Evolutionary conservation across 2,113 vertebrate species (phyloP), one percentile per base, ranked within the genome.

Genomic region (Lucifuga dentata): DNA sequence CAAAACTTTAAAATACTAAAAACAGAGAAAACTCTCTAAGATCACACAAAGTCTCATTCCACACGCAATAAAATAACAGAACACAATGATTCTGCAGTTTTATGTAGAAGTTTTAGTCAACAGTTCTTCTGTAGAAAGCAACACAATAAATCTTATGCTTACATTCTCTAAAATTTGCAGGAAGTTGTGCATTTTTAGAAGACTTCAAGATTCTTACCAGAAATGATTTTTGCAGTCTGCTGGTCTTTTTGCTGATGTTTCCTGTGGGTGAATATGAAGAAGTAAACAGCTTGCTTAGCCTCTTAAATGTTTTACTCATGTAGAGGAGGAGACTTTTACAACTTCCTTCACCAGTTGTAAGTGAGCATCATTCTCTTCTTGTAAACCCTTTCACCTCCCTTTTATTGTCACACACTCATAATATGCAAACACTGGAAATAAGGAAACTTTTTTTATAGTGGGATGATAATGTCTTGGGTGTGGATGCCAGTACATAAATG

Each of bases 401-500:
- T 76, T 83, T 83, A 80, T 68, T 80, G 53, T 75, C 40, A 16
- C 3, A 5, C 24, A 63, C 55, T 61, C 51, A 23, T 32, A 41
- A 60, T 74, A 39, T 69, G 62, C 67, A 62, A 61, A 68, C 68
- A 75, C 50, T 29, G 26, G 26, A 29, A 29, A 29, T 29, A 60
- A 44, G 38, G 32, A 46, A 35, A 35, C 5, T 15, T 56, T 7
- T 80, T 84, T 79, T 56, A 51, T 29, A 35, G n/a, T 62, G 61
- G 60, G 39, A 78, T 64, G 83, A 83, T 77, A 88, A 65, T 15
- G 0, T 65, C 32, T 20, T 61, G 81, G 68, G 49, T 52, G 80
- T 77, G 76, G 53, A 52, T 23, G 12, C 13, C 12, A 26, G 10
- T n/a, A 53, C 48, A 43, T 38, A 36, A 71, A 21, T 13, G 7